phyloP scores from a whole-genome alignment of 2,888 invertebrate genomes.

The Limnephilus lunatus region DNA sequence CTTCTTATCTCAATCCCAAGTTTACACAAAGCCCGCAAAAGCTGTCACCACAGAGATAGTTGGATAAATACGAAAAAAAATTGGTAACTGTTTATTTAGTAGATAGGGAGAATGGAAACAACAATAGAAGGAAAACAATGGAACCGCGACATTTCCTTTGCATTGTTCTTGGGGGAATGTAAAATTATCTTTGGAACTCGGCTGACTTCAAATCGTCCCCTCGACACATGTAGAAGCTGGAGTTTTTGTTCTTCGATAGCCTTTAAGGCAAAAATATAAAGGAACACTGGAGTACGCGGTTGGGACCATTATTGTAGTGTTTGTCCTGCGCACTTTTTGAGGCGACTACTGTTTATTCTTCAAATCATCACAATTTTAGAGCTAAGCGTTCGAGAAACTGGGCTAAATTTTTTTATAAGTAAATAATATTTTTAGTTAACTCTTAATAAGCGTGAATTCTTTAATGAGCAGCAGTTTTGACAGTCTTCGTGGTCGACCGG shows the following conservation, averaged over 20 bases:
- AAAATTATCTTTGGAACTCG: slow-evolving; percentile 33
- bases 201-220: slow-evolving; percentile 39
- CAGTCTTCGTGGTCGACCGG: too few species aligned
- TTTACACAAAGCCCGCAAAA: slow-evolving; percentile 23
- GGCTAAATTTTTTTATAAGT: background rate
- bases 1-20: slow-evolving; percentile 40
- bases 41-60: slow-evolving; percentile 11
- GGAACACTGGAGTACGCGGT: background rate
- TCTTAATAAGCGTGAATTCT: background rate
- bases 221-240: slow-evolving; percentile 14
- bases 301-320: background rate
- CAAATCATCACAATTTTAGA: background rate
- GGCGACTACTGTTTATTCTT: background rate
- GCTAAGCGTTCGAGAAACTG: background rate
- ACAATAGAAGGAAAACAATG: slow-evolving; percentile 34
- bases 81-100: slow-evolving; percentile 32
- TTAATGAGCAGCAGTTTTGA: too few species aligned
- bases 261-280: slow-evolving; percentile 11
- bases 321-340: background rate
- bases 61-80: slow-evolving; percentile 26
- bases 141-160: slow-evolving; percentile 34
- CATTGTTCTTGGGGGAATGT: slow-evolving; percentile 37
- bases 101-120: slow-evolving; percentile 12
- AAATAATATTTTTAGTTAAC: background rate
- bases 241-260: slow-evolving; percentile 11